These are phyloP conservation scores for Drosophila bocki DNA, from an alignment of 1,140 invertebrate species.

Conservation along the genomic window DNA sequence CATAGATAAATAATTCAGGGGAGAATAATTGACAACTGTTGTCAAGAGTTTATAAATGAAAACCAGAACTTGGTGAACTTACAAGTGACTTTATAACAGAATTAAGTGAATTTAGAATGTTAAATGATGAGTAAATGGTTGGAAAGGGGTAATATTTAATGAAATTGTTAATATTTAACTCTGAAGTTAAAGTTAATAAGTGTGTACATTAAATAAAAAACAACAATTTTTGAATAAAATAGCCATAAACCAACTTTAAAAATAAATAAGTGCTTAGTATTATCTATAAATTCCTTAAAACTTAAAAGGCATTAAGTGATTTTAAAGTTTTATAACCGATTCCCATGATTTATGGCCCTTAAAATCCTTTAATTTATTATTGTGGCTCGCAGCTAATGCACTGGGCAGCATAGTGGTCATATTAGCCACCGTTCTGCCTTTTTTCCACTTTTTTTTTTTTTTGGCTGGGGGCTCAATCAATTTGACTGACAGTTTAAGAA, in stretches of 20 bases:
- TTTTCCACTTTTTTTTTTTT: no score
- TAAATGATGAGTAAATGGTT: not conserved
- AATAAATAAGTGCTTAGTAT: not conserved
- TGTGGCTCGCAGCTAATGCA: slow-evolving; percentile 7
- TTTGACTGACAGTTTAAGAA: slow-evolving; percentile 71
- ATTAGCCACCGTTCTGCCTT: slow-evolving; percentile 14
- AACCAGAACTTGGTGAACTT: not conserved
- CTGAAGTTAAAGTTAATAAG: no score
- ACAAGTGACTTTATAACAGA: not conserved
- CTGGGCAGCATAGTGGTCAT: slow-evolving; percentile 28
- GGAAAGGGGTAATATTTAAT: not conserved
- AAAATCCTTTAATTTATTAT: slow-evolving; percentile 1
- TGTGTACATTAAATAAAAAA: no score
- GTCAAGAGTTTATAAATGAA: not conserved
- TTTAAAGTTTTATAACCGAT: no score
- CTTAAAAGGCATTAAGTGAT: not conserved
- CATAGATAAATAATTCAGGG: not conserved
- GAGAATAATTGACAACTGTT: not conserved
- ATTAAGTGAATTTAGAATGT: no score
- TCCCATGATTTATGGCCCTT: not conserved
- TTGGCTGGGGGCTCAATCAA: slow-evolving; percentile 65
- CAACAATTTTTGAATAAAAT: no score
- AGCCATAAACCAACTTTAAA: not conserved
- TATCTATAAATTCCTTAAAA: not conserved
- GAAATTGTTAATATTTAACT: not conserved